Conservation (phyloP, 2,888 invertebrate genomes). For the Gasteruption jaculator region DNA sequence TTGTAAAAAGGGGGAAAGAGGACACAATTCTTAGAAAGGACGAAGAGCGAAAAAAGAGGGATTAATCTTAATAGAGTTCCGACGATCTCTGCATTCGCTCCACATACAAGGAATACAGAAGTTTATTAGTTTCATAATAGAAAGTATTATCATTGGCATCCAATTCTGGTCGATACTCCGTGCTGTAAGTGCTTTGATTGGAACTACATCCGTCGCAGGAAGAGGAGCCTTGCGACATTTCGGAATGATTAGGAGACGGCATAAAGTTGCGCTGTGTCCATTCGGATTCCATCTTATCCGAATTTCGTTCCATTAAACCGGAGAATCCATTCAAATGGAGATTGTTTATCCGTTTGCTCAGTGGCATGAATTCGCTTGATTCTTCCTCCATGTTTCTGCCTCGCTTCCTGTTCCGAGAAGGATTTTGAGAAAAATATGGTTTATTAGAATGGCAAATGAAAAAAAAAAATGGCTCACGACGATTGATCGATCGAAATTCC, state of each 20-base stretch:
- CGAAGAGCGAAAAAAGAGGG: not conserved
- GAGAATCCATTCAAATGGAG: conserved; percentile 67
- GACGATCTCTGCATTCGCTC: conserved; percentile 68
- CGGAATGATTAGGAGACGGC: conserved; percentile 46
- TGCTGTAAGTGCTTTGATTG: conserved; percentile 39
- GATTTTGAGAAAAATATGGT: too few relatives aligned
- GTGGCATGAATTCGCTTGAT: conserved; percentile 75
- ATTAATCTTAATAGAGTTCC: conserved; percentile 28
- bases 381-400: conserved; percentile 67
- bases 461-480: too few relatives aligned
- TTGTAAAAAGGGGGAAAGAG: too few relatives aligned
- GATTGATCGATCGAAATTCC: too few relatives aligned
- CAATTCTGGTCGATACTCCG: conserved; percentile 70
- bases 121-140: conserved; percentile 80
- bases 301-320: conserved; percentile 32
- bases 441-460: too few relatives aligned
- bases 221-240: conserved; percentile 43
- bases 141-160: conserved; percentile 74
- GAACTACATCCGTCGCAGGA: conserved; percentile 42
- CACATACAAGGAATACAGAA: conserved; percentile 79
- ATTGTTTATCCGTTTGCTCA: conserved; percentile 88
- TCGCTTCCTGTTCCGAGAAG: too few relatives aligned
- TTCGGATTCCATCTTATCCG: conserved; percentile 37
- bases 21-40: not conserved
- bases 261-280: conserved; percentile 38